These are phyloP conservation scores for Sebastes schlegelii DNA, from an alignment of 2,113 vertebrate species.

Conservation along the genomic window DNA sequence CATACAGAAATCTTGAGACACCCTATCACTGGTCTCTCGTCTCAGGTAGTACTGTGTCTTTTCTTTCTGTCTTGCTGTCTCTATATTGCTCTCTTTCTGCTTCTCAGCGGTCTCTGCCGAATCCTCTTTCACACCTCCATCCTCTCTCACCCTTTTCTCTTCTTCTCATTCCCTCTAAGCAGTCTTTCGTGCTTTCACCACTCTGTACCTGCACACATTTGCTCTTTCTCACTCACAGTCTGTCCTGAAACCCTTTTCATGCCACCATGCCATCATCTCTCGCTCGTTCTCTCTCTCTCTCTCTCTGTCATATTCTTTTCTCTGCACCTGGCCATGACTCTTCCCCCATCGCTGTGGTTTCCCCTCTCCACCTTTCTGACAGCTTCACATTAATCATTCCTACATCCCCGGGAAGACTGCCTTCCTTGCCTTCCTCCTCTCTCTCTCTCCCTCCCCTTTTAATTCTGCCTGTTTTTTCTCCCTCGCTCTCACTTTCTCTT, in stretches of 20 bases:
- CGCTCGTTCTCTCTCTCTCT: constrained; percentile 3
- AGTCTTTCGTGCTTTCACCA: constrained; percentile 53
- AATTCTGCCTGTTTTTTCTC: constrained; percentile 22
- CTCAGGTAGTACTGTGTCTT: constrained; percentile 35
- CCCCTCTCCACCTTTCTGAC: constrained; percentile 79
- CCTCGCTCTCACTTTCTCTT: constrained; percentile 11
- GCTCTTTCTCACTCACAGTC: constrained; percentile 30
- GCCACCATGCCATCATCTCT: background rate
- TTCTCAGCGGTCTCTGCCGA: constrained; percentile 34
- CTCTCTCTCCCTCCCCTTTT: constrained; percentile 19
- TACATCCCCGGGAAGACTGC: constrained; percentile 65
- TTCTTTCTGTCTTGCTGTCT: constrained; percentile 30
- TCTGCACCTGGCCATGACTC: constrained; percentile 73
- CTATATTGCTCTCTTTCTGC: constrained; percentile 29
- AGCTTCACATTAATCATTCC: constrained; percentile 83
- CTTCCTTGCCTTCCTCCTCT: constrained; percentile 40
- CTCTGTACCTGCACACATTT: constrained; percentile 37
- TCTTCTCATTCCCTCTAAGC: constrained; percentile 34
- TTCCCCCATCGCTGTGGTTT: constrained; percentile 73
- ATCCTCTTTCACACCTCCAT: constrained; percentile 54
- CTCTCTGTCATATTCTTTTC: constrained; percentile 67
- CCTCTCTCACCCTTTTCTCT: background rate
- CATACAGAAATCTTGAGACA: constrained; percentile 33
- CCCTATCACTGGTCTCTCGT: constrained; percentile 44
- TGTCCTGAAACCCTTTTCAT: constrained; percentile 36